Evolutionary conservation across 1,140 invertebrate genomes (phyloP).

Genomic region (Drosophila leontia): DNA sequence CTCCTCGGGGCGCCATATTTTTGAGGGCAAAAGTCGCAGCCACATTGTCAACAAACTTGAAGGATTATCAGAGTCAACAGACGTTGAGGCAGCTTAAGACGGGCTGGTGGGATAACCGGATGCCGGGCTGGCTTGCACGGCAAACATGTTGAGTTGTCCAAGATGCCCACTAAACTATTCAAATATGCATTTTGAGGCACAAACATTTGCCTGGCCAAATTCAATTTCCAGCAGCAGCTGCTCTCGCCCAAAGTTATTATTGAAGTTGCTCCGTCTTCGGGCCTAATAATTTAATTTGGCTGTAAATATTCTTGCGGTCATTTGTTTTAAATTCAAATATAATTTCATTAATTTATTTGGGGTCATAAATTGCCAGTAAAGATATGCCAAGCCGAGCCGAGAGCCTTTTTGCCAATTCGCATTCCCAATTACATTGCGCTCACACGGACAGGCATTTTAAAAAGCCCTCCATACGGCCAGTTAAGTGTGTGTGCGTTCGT

Average conservation of each 20-base stretch:
- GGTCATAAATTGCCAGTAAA: conserved; percentile 76
- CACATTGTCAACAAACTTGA: conserved; percentile 83
- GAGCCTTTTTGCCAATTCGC: conserved; percentile 33
- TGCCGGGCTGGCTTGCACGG: conserved; percentile 17
- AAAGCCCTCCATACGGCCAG: conserved; percentile 34
- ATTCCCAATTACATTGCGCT: conserved; percentile 55
- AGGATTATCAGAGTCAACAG: conserved; percentile 83
- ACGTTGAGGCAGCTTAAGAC: conserved; percentile 56
- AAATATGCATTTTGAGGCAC: conserved; percentile 66
- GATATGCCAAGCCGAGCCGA: conserved; percentile 43
- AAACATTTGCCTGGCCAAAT: conserved; percentile 71
- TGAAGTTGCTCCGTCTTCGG: conserved; percentile 26
- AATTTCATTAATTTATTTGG: conserved; percentile 83
- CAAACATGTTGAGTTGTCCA: conserved; percentile 38
- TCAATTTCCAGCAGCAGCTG: conserved; percentile 47
- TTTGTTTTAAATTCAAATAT: conserved; percentile 75
- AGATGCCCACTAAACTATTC: conserved; percentile 59
- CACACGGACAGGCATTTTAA: conserved; percentile 68
- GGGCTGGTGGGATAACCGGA: conserved; percentile 10
- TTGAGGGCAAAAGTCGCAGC: conserved; percentile 78
- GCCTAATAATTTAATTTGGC: conserved; percentile 76
- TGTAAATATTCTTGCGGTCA: conserved; percentile 64
- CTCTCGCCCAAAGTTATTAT: conserved; percentile 30
- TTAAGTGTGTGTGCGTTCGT: conserved; percentile 20
- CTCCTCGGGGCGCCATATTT: conserved; percentile 64